Conservation (phyloP, 2,113 vertebrate genomes). For the Scomber scombrus region DNA sequence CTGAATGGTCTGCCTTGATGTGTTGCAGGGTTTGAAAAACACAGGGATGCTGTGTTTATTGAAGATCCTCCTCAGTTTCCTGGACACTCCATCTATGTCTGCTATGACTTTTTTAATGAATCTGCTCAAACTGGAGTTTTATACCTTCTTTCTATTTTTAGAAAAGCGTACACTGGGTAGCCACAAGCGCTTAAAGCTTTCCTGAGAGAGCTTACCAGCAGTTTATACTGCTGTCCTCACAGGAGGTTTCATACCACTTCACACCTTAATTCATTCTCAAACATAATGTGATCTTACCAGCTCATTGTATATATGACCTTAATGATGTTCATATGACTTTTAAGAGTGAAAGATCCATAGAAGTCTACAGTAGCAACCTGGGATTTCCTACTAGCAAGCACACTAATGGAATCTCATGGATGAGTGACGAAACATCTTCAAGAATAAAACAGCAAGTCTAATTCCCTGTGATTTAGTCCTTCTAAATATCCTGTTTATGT, state of each 20-base stretch:
- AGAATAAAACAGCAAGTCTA: not conserved
- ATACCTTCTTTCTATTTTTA: not conserved
- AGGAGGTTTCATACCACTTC: conserved; percentile 3
- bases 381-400: not conserved
- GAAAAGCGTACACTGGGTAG: not conserved
- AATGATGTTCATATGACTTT: conserved; percentile 5
- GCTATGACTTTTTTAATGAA: not conserved
- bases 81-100: not conserved
- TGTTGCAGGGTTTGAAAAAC: not conserved
- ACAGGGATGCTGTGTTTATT: not conserved
- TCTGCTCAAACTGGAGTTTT: not conserved
- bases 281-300: not conserved
- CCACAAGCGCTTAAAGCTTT: not conserved
- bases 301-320: not conserved
- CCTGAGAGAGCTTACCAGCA: not conserved
- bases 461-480: not conserved
- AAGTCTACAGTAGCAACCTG: not conserved
- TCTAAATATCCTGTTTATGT: not conserved
- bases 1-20: not conserved
- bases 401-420: not conserved
- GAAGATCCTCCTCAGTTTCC: not conserved
- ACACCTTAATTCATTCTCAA: conserved; percentile 14
- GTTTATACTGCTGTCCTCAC: not conserved
- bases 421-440: not conserved
- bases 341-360: not conserved